Evolutionary conservation across 2,888 invertebrate species (phyloP), one percentile per base, ranked within the genome.

Genomic region (Lordiphosa fenestrarum): DNA sequence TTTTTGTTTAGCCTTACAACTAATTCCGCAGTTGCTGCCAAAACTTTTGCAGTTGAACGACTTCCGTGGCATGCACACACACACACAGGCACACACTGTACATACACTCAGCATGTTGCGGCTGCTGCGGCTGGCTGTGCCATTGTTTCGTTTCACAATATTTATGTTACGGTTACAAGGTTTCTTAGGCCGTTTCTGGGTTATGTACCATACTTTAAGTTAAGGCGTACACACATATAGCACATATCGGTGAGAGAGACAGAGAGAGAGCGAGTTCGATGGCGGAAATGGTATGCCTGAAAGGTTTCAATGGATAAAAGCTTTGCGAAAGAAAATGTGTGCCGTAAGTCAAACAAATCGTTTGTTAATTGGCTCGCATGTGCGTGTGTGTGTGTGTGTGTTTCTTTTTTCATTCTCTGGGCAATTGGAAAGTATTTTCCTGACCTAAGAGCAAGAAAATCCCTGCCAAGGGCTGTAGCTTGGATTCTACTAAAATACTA

Each of bases 101-200:
- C 6, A 40, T 42, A 41, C 46, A 23, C n/a, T 37, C 39, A 40
- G 35, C 40, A 50, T 40, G 33, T 15, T 44, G 48, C 49, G 33
- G 44, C 54, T 52, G 48, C 37, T 13, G 33, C 9, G 15, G 10
- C 66, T 35, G 42, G 19, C 46, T 64, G 64, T 40, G 65, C 50
- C 57, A 49, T 69, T 75, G 76, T 75, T 71, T 71, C 65, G 53
- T 50, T 53, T 57, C 62, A 53, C 53, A 63, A 73, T 73, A 73
- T 73, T 75, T 73, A 72, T 73, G 72, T 66, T 72, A 72, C 72
- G 76, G 76, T 71, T 73, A 73, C 72, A 73, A 73, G 72, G 72
- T 60, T 75, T 60, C 66, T 48, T 49, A 53, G 59, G 59, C 41
- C 63, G 52, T 57, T 61, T 56, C 57, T 48, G 62, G 21, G 50